Evolutionary conservation across 2,888 invertebrate species (phyloP).

Genomic region (Parnassius orleans): DNA sequence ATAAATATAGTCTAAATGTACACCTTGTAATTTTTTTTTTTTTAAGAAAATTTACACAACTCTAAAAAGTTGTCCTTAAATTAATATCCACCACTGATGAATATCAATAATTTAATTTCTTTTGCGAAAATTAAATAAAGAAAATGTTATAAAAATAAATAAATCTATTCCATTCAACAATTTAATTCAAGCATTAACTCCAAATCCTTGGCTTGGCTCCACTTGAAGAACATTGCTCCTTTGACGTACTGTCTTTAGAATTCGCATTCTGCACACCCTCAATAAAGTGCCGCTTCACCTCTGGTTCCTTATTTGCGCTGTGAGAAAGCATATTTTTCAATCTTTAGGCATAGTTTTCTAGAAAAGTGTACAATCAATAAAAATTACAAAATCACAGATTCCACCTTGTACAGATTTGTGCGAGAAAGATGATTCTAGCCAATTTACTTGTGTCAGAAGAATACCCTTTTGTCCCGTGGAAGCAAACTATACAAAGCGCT

Average conservation of each 20-base stretch:
- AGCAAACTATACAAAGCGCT: not conserved
- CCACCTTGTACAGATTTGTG: too few relatives aligned
- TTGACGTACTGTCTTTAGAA: conserved; percentile 25
- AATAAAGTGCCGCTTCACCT: conserved; percentile 49
- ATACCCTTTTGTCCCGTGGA: not conserved
- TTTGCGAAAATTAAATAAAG: not conserved
- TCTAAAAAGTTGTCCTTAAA: too few relatives aligned
- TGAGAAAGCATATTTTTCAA: conserved; percentile 25
- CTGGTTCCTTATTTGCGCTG: conserved; percentile 47
- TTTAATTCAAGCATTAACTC: conserved; percentile 44
- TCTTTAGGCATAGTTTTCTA: not conserved
- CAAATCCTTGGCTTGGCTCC: conserved; percentile 56
- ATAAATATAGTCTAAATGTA: too few relatives aligned
- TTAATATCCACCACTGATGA: too few relatives aligned
- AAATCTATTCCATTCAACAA: not conserved
- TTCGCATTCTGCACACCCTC: conserved; percentile 35
- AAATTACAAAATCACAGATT: too few relatives aligned
- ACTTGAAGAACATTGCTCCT: conserved; percentile 51
- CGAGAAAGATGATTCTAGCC: too few relatives aligned
- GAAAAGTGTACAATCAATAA: not conserved
- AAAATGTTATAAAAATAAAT: not conserved
- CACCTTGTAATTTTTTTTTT: too few relatives aligned
- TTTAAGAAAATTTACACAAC: too few relatives aligned
- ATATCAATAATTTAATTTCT: too few relatives aligned
- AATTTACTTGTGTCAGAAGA: too few relatives aligned